Conservation (phyloP, 2,888 invertebrate genomes). For the Protophormia terraenovae region DNA sequence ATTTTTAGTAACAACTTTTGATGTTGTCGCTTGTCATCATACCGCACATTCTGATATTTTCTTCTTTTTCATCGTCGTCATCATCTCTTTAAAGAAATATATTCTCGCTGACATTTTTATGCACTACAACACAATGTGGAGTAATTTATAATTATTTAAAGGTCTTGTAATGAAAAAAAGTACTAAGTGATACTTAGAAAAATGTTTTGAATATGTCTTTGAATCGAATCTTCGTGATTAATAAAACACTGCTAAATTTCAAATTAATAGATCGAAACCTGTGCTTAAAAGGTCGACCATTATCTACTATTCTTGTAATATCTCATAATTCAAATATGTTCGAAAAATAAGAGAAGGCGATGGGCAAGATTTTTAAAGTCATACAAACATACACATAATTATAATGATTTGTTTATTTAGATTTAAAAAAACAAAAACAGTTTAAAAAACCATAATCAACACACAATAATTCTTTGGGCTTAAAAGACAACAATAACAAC, state of each 20-base stretch:
- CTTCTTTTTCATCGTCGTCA: not conserved
- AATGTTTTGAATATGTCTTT: no score
- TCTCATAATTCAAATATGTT: not conserved
- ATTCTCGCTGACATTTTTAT: constrained; percentile 6
- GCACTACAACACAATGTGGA: not conserved
- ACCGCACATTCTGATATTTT: constrained; percentile 61
- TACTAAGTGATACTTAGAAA: no score
- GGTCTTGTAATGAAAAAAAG: no score
- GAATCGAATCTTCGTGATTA: no score
- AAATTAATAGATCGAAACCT: no score
- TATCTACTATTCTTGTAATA: not conserved
- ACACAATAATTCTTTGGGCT: constrained; percentile 65
- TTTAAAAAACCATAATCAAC: constrained; percentile 68
- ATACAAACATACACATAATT: constrained; percentile 50
- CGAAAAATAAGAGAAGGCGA: constrained; percentile 25
- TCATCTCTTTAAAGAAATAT: not conserved
- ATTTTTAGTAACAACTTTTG: constrained; percentile 67
- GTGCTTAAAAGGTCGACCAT: not conserved
- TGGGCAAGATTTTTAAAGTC: constrained; percentile 14
- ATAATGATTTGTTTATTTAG: constrained; percentile 63
- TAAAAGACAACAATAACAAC: constrained; percentile 14
- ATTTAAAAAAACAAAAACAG: constrained; percentile 61
- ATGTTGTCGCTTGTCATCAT: constrained; percentile 67
- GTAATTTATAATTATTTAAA: not conserved
- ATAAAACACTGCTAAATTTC: no score